Conservation (phyloP, 2,113 vertebrate genomes). For the Ardeotis arabs region DNA sequence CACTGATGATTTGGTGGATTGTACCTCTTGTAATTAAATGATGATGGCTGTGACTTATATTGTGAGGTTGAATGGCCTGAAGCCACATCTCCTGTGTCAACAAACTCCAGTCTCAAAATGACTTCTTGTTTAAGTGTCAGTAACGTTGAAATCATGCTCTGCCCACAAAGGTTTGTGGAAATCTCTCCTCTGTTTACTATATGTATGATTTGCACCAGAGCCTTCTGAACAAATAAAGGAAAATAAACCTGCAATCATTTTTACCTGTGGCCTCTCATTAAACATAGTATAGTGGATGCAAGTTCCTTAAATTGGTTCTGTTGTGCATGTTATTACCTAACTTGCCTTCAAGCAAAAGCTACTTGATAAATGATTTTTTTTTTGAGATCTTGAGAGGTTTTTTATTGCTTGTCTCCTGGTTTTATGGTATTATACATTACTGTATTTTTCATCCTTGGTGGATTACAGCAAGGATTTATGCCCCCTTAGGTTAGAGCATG, state of each 20-base stretch:
- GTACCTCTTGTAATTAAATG: background rate
- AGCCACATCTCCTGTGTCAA: background rate
- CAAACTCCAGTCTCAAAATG: background rate
- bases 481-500: background rate
- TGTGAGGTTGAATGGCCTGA: background rate
- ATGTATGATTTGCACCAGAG: background rate
- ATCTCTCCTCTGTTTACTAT: background rate
- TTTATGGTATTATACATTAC: background rate
- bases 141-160: background rate
- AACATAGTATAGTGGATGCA: background rate
- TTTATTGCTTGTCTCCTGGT: conserved; percentile 21
- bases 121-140: background rate
- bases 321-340: conserved; percentile 1
- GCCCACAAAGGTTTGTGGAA: background rate
- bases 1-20: background rate
- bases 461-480: conserved; percentile 1
- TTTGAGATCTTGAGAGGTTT: background rate
- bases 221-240: background rate
- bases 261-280: conserved; percentile 1
- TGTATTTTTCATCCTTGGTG: conserved; percentile 25
- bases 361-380: conserved; percentile 30
- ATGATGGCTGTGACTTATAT: background rate
- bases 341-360: conserved; percentile 9
- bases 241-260: background rate
- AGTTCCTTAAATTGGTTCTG: background rate